Evolutionary conservation across 2,888 invertebrate genomes (phyloP), one percentile per base, ranked within the genome.

Genomic region (Dioctria linearis): DNA sequence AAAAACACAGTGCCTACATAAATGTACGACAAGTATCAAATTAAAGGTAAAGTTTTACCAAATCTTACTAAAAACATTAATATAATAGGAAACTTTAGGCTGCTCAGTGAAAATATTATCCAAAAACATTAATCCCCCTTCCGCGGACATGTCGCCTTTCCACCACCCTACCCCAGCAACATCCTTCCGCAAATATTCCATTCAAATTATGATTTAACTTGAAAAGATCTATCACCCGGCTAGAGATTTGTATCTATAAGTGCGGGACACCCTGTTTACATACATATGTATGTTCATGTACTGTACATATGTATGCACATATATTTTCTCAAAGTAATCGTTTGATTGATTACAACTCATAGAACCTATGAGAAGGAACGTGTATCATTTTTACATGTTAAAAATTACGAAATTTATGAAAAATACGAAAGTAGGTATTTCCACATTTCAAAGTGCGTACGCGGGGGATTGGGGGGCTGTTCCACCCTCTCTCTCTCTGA

Each of bases 301-400:
- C 46, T 5, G 8, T n/a, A 46, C 46, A 46, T 46, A 46, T 46
- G 8, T 46, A 46, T 46, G 8, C 8, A 46, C 46, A 46, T 25
- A 46, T 46, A 46, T 46, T 46, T 46, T 46, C 46, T 46, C 46
- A 46, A 46, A 8, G 46, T 46, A 46, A 46, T 11, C 13, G 61
- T 8, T 61, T 61, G 61, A 61, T 61, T 13, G 61, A 61, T 61
- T 61, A 39, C 37, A 39, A 8, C 39, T 25, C 11, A 61, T 61
- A 1, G 54, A 61, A 5, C 57, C 11, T 25, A 57, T 57, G 11
- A 25, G 11, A 4, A 6, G 4, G n/a, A 5, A 57, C n/a, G 8
- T 5, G 5, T 6, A 6, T 46, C 61, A n/a, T 61, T 8, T 61
- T 37, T 4, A 37, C 25, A 37, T 37, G 61, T 37, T 11, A 61